These are phyloP conservation scores for Coracias cyanogaster DNA, from an alignment of 2,797 vertebrate genomes.

Conservation along the genomic window DNA sequence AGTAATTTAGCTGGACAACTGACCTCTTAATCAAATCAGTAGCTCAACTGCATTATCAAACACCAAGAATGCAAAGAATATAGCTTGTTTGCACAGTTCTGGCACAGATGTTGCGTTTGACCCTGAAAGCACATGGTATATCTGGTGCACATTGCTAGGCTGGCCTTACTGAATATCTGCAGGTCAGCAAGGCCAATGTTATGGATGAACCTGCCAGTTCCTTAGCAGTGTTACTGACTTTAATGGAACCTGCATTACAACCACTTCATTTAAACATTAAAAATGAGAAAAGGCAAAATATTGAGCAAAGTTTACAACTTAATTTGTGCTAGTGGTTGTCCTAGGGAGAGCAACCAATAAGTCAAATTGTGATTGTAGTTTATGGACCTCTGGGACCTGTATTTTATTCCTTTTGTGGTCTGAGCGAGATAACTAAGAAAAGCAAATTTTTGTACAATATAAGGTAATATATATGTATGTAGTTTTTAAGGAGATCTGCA, in stretches of 20 bases:
- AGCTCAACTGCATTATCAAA: background rate
- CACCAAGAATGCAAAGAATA: background rate
- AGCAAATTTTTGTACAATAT: background rate
- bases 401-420: background rate
- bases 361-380: accelerated
- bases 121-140: background rate
- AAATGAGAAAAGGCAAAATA: background rate
- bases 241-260: background rate
- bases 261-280: background rate
- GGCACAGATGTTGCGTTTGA: background rate
- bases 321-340: background rate
- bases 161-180: background rate
- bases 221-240: background rate
- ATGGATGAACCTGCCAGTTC: background rate
- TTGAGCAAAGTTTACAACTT: background rate
- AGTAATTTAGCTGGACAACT: background rate
- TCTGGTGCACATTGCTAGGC: background rate
- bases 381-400: background rate
- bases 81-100: background rate
- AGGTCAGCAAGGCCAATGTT: background rate
- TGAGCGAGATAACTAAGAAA: background rate
- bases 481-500: background rate
- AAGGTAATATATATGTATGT: background rate
- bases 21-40: background rate
- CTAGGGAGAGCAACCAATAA: background rate